Conservation (phyloP, 2,113 vertebrate genomes). For the Galemys pyrenaicus region DNA sequence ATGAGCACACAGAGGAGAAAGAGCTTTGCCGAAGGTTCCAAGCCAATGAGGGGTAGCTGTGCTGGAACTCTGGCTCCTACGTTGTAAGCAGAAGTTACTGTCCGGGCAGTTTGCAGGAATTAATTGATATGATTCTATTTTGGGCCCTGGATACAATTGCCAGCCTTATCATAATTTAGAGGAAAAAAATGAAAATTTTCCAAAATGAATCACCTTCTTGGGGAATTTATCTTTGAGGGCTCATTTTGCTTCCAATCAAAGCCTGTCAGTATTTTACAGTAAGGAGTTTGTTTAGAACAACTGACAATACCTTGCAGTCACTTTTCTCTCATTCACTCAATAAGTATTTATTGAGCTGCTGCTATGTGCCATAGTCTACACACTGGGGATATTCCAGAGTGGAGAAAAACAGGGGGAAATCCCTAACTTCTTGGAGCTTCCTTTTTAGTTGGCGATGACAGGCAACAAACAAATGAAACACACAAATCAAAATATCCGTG, state of each 20-base stretch:
- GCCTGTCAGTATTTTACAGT: neutral
- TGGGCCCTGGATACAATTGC: neutral
- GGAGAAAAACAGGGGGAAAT: neutral
- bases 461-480: neutral
- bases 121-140: neutral
- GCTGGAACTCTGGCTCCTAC: neutral
- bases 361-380: neutral
- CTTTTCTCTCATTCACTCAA: neutral
- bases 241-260: neutral
- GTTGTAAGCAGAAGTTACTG: neutral
- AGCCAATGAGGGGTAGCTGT: neutral
- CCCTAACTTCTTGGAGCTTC: neutral
- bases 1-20: neutral
- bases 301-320: neutral
- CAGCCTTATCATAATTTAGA: neutral
- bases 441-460: neutral
- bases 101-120: neutral
- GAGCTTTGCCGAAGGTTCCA: neutral
- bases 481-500: neutral
- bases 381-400: neutral
- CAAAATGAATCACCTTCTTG: neutral
- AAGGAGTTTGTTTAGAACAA: neutral
- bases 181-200: neutral
- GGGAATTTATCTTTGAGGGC: neutral
- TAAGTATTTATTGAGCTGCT: neutral